Base-by-base conservation (phyloP, 2,113 vertebrate genomes). In the Poicephalus meyeri region DNA sequence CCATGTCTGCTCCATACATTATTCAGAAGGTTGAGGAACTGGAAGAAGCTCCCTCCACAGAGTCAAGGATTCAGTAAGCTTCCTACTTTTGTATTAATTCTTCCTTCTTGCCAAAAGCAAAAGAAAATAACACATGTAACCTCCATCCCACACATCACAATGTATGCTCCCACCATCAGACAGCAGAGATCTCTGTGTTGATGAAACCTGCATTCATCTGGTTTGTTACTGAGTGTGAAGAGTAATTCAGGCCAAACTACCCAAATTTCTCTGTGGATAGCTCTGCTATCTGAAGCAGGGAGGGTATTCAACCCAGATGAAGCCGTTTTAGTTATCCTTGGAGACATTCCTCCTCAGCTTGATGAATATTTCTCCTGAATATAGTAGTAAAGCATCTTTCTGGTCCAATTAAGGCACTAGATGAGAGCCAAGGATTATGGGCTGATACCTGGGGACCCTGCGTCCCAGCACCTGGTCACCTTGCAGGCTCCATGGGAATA, bases 71-170 rank as follows among this genome's bases (percentile, higher is more conserved):
- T 23, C 4, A 0, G 23, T 37, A 24, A 74, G 33, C 37, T 63
- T 63, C 55, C 23, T 29, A 10, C 47, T 81, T 73, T 23, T 7
- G 24, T 16, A 63, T 29, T n/a, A 50, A 28, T 53, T 58, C 56
- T 20, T 58, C 56, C 56, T 58, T 58, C 55, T 35, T 23, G 12
- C 33, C 33, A 58, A 58, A 58, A 58, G 33, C 56, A 58, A 58
- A 58, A 58, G 56, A 58, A 58, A 15, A 23, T 14, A 35, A 58
- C 13, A 58, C n/a, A 1, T 6, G 8, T n/a, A 25, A 52, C 21
- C 37, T 56, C 49, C 41, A 63, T 29, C 33, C 33, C 25, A 16
- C 20, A 1, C 10, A 24, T 7, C 39, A 20, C 3, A 0, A 20
- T 7, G 4, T 14, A 11, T 1, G 6, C 11, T 80, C 35, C 31